A percentile compares a stretch with the other conserved stretches of the same genome.
Conservation (phyloP, 2,113 vertebrate species). For the Dryoscopus gambensis region DNA sequence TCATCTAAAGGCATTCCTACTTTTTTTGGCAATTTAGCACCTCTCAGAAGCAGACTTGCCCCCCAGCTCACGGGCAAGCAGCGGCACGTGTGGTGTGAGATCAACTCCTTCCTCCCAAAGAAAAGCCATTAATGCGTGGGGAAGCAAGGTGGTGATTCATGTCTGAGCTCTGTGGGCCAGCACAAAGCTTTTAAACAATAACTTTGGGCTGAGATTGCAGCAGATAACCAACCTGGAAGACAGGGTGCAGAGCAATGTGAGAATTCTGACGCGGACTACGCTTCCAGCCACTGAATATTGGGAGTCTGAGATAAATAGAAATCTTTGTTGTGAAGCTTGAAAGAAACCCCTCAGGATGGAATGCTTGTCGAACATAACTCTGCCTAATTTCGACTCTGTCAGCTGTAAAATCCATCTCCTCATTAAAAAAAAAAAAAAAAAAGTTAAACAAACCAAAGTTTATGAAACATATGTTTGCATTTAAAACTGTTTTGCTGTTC, state of each 20-base stretch:
- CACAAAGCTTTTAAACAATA: background rate
- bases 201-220: background rate
- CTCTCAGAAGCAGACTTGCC: background rate
- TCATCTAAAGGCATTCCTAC: background rate
- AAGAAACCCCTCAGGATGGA: background rate
- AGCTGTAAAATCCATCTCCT: background rate
- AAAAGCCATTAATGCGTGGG: background rate
- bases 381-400: background rate
- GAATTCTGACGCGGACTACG: background rate
- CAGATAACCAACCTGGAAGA: background rate
- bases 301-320: background rate
- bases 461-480: slow-evolving; percentile 32
- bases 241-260: background rate
- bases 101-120: background rate
- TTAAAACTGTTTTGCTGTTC: slow-evolving; percentile 37
- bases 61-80: background rate
- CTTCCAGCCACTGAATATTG: background rate
- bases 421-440: background rate
- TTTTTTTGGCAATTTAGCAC: background rate
- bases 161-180: background rate
- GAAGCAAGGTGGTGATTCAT: background rate
- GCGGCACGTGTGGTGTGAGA: background rate
- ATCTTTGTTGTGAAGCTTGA: background rate
- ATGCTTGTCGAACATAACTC: background rate
- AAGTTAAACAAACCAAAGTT: slow-evolving; percentile 9